These are phyloP conservation scores for Anabas testudineus DNA, from an alignment of 2,797 vertebrate species.

Conservation along the genomic window DNA sequence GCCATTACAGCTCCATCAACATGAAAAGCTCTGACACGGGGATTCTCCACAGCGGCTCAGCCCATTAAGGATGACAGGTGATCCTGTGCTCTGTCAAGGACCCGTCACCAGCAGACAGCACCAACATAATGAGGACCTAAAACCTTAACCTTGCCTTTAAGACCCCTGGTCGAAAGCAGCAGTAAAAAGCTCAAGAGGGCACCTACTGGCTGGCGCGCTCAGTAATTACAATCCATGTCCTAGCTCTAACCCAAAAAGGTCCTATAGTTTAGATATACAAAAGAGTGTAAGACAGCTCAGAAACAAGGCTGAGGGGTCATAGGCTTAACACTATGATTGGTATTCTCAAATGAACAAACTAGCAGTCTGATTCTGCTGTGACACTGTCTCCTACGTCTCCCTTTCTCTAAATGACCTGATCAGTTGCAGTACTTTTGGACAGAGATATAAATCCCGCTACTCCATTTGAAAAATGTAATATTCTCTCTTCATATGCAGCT, in stretches of 20 bases:
- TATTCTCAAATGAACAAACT: conserved; percentile 47
- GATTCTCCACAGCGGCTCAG: conserved; percentile 75
- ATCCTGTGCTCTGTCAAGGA: conserved; percentile 84
- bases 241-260: conserved; percentile 70
- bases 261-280: conserved; percentile 76
- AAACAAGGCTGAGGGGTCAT: conserved; percentile 61
- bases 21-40: conserved; percentile 82
- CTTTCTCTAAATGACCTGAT: neutral
- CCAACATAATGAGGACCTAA: conserved; percentile 84
- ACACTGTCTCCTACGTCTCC: conserved; percentile 7
- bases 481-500: neutral
- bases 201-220: conserved; percentile 70
- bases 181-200: conserved; percentile 78
- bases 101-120: conserved; percentile 76
- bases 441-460: conserved; percentile 4
- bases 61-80: conserved; percentile 82
- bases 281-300: conserved; percentile 64
- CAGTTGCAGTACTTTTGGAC: neutral
- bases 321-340: conserved; percentile 31
- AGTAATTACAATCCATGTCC: conserved; percentile 78
- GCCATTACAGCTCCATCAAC: conserved; percentile 87
- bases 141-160: conserved; percentile 83
- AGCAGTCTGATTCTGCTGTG: conserved; percentile 32
- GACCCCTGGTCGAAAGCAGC: conserved; percentile 77
- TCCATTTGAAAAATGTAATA: neutral